A percentile compares a stretch with the other conserved stretches of the same genome.
Conservation (phyloP, 1,140 invertebrate genomes). For the Popillia japonica region DNA sequence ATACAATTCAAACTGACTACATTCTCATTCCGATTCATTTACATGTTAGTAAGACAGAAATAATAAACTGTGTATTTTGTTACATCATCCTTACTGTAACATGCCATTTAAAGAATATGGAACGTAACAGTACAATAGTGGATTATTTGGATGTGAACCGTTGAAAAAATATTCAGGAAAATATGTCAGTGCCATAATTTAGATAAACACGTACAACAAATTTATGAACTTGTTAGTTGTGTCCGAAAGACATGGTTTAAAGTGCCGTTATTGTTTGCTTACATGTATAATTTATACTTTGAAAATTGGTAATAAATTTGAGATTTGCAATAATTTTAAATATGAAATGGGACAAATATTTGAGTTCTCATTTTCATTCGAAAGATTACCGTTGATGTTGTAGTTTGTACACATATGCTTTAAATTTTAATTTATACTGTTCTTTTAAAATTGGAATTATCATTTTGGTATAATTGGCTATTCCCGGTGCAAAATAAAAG, state of each 20-base stretch:
- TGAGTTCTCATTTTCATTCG: too few relatives aligned
- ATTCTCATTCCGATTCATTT: conserved; percentile 9
- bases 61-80: conserved; percentile 10
- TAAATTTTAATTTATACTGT: too few relatives aligned
- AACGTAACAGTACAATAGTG: conserved; percentile 11
- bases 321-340: not conserved
- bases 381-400: too few relatives aligned
- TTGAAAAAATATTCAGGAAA: conserved; percentile 13
- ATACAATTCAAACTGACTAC: not conserved
- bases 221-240: not conserved
- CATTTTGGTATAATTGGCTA: too few relatives aligned
- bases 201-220: not conserved
- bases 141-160: conserved; percentile 11
- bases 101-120: conserved; percentile 18
- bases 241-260: not conserved
- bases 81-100: conserved; percentile 29
- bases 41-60: not conserved
- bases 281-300: not conserved
- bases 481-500: too few relatives aligned
- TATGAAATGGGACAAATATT: too few relatives aligned
- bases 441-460: too few relatives aligned
- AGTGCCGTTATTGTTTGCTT: conserved; percentile 16
- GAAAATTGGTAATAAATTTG: not conserved
- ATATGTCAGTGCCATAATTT: conserved; percentile 16
- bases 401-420: too few relatives aligned